Evolutionary conservation across 2,113 vertebrate species (phyloP).

Genomic region (Entomyzon cyanotis): DNA sequence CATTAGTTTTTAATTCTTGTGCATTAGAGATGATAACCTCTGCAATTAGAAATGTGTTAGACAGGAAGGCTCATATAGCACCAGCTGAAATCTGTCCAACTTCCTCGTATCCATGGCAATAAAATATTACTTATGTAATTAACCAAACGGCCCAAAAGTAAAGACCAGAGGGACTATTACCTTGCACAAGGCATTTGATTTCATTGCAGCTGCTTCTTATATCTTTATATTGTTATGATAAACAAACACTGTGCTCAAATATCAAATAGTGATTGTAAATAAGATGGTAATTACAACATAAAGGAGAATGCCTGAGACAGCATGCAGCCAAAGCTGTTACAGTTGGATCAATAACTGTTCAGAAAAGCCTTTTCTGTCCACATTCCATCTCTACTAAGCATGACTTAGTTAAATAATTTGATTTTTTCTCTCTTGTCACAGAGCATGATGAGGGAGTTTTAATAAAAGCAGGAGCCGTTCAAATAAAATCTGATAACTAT

Average conservation of each 20-base stretch:
- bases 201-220: neutral
- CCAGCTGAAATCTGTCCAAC: neutral
- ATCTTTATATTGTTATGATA: neutral
- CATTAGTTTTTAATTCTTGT: neutral
- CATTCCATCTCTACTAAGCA: neutral
- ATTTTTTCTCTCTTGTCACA: slow-evolving; percentile 1
- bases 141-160: neutral
- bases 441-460: neutral
- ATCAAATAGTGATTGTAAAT: slow-evolving; percentile 11
- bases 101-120: neutral
- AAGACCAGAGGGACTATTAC: neutral
- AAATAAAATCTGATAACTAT: neutral
- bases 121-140: neutral
- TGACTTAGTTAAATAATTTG: slow-evolving; percentile 8
- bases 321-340: neutral
- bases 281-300: neutral
- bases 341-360: slow-evolving; percentile 21
- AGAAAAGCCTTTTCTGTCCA: neutral
- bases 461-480: neutral
- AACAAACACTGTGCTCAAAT: neutral
- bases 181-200: neutral
- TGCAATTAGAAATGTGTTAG: neutral
- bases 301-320: neutral
- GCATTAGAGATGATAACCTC: neutral
- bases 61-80: neutral